Percentiles rank a stretch among this genome's conserved stretches.
Conservation (phyloP, 2,888 invertebrate genomes). For the Microchrysa polita region DNA sequence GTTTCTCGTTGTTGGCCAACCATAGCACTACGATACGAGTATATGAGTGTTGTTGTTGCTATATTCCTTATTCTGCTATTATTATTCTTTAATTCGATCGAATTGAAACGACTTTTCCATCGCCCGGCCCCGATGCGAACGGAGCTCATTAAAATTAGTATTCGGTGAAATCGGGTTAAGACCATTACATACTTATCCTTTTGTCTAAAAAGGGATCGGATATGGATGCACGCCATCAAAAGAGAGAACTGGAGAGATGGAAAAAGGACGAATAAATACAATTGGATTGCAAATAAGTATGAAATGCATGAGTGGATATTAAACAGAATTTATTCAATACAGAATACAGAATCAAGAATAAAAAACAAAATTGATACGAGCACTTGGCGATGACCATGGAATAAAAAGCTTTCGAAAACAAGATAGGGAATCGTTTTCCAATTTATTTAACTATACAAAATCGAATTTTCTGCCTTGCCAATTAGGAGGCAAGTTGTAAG, state of each 20-base stretch:
- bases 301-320: neutral
- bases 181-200: slow-evolving; percentile 1
- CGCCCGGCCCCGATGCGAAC: no score
- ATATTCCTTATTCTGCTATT: neutral
- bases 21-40: neutral
- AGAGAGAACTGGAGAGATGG: neutral
- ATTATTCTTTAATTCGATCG: slow-evolving; percentile 22
- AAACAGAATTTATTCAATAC: no score
- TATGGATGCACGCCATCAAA: no score
- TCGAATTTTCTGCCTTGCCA: slow-evolving; percentile 2
- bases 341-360: no score
- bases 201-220: no score
- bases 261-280: neutral
- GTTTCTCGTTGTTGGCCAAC: neutral
- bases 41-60: neutral
- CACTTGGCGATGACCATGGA: neutral
- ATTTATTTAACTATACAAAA: slow-evolving; percentile 26
- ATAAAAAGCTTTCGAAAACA: neutral
- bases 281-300: neutral
- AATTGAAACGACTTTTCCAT: no score
- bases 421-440: slow-evolving; percentile 4
- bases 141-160: slow-evolving; percentile 6
- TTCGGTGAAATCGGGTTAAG: slow-evolving; percentile 6
- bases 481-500: neutral
- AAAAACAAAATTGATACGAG: no score